Conservation (phyloP, 2,888 invertebrate genomes). For the Microctonus hyperodae region DNA sequence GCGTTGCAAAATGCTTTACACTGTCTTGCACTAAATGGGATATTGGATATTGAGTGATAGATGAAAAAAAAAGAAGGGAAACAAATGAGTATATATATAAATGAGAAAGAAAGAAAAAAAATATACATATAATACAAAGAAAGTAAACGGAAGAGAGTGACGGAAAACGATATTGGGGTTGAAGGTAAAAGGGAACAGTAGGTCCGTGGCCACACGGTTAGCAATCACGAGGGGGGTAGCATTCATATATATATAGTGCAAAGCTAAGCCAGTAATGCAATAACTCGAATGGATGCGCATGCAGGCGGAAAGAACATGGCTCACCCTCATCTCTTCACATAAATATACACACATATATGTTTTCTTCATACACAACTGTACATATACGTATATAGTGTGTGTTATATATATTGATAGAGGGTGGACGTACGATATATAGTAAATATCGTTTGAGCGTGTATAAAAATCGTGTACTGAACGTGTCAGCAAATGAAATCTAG, state of each 20-base stretch:
- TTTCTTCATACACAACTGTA: background rate
- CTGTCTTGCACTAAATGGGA: constrained; percentile 33
- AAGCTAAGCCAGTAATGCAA: constrained; percentile 62
- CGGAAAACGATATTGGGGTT: constrained; percentile 27
- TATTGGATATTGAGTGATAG: constrained; percentile 45
- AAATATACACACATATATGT: background rate
- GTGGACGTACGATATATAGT: too few relatives aligned
- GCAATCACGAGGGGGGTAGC: constrained; percentile 39
- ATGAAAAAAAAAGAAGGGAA: constrained; percentile 28
- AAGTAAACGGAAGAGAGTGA: constrained; percentile 11
- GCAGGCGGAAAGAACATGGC: constrained; percentile 57
- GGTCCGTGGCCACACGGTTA: constrained; percentile 38
- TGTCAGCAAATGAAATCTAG: background rate
- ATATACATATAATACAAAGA: too few relatives aligned
- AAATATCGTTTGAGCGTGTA: constrained; percentile 3
- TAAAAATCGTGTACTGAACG: background rate
- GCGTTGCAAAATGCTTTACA: constrained; percentile 52
- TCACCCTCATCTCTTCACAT: constrained; percentile 25
- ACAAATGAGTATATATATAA: constrained; percentile 20
- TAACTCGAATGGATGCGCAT: constrained; percentile 58
- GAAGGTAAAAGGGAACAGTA: constrained; percentile 18
- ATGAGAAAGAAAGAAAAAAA: constrained; percentile 17
- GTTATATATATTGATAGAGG: too few relatives aligned
- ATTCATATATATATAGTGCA: constrained; percentile 36
- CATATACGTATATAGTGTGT: background rate